These are phyloP conservation scores for Hirtodrosophila cameraria DNA, from an alignment of 2,888 invertebrate genomes.

Conservation along the genomic window DNA sequence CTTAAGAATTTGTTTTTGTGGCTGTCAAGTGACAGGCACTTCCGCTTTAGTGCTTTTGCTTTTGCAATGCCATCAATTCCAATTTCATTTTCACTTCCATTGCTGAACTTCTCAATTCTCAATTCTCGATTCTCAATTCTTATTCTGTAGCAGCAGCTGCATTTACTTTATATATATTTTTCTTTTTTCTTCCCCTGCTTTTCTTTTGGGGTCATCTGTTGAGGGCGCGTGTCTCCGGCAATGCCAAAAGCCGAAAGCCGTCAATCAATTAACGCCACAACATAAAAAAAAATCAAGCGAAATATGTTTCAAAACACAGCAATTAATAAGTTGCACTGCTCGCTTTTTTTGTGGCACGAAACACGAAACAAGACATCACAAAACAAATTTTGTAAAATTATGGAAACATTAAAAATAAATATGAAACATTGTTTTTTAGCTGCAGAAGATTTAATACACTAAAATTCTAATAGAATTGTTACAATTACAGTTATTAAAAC, in stretches of 20 bases:
- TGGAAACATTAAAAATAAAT: slow-evolving; percentile 37
- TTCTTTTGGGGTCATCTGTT: slow-evolving; percentile 41
- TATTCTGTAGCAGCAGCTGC: slow-evolving; percentile 37
- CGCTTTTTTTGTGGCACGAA: slow-evolving; percentile 2
- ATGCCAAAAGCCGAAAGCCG: slow-evolving; percentile 35
- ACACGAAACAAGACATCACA: no score
- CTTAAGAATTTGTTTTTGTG: slow-evolving; percentile 19
- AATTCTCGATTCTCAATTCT: no score
- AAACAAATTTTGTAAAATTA: slow-evolving; percentile 51
- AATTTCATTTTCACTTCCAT: slow-evolving; percentile 18
- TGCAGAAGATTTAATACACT: no score
- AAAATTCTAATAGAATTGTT: no score
- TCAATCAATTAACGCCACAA: slow-evolving; percentile 65
- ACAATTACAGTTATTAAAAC: no score
- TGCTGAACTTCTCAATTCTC: background rate
- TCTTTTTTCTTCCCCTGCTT: background rate
- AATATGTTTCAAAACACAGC: slow-evolving; percentile 43
- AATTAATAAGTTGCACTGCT: slow-evolving; percentile 43
- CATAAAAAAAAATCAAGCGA: slow-evolving; percentile 22
- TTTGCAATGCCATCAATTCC: slow-evolving; percentile 44
- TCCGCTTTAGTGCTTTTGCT: slow-evolving; percentile 51
- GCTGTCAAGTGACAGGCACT: slow-evolving; percentile 45
- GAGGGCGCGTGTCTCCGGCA: slow-evolving; percentile 20
- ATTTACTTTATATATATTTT: slow-evolving; percentile 34
- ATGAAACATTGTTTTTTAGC: no score